Percentiles rank a stretch among this genome's conserved stretches.
Evolutionary conservation across 1,140 invertebrate species (phyloP).

Genomic region (Phthorimaea operculella): DNA sequence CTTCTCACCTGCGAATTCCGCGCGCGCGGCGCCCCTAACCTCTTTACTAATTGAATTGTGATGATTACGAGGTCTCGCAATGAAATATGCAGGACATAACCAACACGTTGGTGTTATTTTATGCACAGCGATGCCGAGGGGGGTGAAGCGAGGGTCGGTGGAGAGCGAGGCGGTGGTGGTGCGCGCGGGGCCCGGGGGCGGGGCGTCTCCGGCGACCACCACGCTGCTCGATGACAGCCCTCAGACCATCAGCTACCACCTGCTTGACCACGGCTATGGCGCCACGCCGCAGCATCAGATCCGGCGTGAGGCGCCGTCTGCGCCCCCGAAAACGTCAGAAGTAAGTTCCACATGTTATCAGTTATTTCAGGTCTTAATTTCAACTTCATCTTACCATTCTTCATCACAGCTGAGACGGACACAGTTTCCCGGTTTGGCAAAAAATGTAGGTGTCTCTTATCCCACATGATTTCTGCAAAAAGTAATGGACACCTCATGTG

Average conservation of each 20-base stretch:
- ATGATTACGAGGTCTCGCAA: slow-evolving; percentile 34
- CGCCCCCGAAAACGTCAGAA: slow-evolving; percentile 66
- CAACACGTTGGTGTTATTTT: slow-evolving; percentile 16
- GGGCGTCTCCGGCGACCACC: slow-evolving; percentile 56
- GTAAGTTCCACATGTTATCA: slow-evolving; percentile 32
- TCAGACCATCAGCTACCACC: slow-evolving; percentile 75
- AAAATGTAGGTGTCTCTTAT: no score
- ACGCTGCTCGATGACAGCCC: slow-evolving; percentile 63
- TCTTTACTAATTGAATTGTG: slow-evolving; percentile 63
- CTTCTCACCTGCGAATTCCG: slow-evolving; percentile 57
- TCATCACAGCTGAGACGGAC: no score
- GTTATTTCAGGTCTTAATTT: neutral
- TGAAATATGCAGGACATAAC: slow-evolving; percentile 13
- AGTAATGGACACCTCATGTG: no score
- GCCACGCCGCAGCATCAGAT: slow-evolving; percentile 82
- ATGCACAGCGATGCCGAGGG: slow-evolving; percentile 64
- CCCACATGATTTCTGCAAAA: no score
- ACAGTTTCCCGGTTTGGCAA: no score
- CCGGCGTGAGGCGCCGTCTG: slow-evolving; percentile 65
- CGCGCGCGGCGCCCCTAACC: slow-evolving; percentile 65
- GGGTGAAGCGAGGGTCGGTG: slow-evolving; percentile 64
- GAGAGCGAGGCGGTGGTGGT: slow-evolving; percentile 60
- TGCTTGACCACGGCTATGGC: slow-evolving; percentile 86
- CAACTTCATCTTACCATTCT: no score
- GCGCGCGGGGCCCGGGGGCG: slow-evolving; percentile 33